Base-by-base conservation (phyloP, 2,888 invertebrate species). In the Mesochorus sp. region DNA sequence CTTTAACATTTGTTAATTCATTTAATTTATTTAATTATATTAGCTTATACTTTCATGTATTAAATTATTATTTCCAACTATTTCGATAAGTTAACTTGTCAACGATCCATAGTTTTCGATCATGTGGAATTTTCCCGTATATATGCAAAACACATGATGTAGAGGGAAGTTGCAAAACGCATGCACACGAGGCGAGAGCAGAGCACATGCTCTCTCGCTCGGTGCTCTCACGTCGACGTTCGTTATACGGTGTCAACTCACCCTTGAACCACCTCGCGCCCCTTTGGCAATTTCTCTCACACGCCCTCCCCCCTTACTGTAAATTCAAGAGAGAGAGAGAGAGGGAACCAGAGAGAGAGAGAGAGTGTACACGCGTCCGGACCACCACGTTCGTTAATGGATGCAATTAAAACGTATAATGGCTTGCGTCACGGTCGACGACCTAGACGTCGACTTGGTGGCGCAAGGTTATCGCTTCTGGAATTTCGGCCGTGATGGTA, bases 341-440 rank as follows among this genome's bases (percentile, higher is more conserved):
- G 79, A 39, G n/a, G 28, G 24, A 59, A 37, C n/a, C n/a, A n/a
- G n/a, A 34, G 14, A 2, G 2, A 10, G 19, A 47, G 47, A 19
- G 19, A 10, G 4, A 59, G 70, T 67, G 61, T 53, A 53, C 53
- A 55, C 42, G 31, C 67, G 55, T 31, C 55, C 26, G 12, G 21
- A n/a, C 42, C 62, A 49, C 76, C 53, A 61, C 39, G 68, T 79
- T 76, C 82, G 85, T 85, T 89, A 89, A 89, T 89, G 89, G 87
- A 89, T 87, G 88, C 89, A 89, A 89, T 90, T 89, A 89, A 89
- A 89, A 86, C 84, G 83, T 81, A 82, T 88, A 88, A 87, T 85
- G 85, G 82, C 80, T 83, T 80, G 80, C 82, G 85, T 83, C 85
- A 81, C 79, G 82, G 84, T 77, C 81, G 79, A 81, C 77, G 51